phyloP scores from a whole-genome alignment of 2,797 vertebrate species.

The Crocodylus rhombifer region DNA sequence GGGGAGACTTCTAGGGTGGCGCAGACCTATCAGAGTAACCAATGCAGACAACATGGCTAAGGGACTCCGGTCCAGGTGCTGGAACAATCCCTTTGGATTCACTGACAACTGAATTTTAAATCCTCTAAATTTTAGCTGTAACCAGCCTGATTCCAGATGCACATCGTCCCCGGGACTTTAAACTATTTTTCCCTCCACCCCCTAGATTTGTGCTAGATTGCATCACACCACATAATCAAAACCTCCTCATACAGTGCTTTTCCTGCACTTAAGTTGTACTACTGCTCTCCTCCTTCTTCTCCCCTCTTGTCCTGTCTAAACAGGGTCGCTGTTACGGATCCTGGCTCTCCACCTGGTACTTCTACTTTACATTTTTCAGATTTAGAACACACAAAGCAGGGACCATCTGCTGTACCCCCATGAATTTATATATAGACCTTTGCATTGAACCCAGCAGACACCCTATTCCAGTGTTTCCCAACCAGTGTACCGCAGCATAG shows the following conservation, averaged over 20 bases:
- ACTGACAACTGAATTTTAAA: constrained; percentile 45
- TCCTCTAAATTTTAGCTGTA: constrained; percentile 38
- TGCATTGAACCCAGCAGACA: neutral
- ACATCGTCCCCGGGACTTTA: constrained; percentile 40
- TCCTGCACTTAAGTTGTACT: neutral
- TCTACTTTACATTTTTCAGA: neutral
- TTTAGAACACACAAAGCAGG: neutral
- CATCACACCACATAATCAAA: neutral
- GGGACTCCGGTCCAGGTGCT: constrained; percentile 66
- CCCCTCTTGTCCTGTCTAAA: no score
- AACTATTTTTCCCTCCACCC: constrained; percentile 5
- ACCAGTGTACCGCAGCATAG: no score
- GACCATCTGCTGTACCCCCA: neutral
- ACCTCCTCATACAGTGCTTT: neutral
- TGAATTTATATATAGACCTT: neutral
- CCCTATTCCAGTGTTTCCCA: neutral
- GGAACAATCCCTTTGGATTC: constrained; percentile 66
- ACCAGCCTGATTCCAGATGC: constrained; percentile 42
- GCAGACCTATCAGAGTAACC: neutral
- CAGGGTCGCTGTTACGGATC: no score
- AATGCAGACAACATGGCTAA: constrained; percentile 51
- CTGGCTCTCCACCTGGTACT: neutral
- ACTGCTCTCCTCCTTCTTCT: neutral
- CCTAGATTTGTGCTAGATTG: neutral
- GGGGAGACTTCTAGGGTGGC: neutral